Base-by-base conservation (phyloP, 1,140 invertebrate genomes). In the Drosophila biarmipes region DNA sequence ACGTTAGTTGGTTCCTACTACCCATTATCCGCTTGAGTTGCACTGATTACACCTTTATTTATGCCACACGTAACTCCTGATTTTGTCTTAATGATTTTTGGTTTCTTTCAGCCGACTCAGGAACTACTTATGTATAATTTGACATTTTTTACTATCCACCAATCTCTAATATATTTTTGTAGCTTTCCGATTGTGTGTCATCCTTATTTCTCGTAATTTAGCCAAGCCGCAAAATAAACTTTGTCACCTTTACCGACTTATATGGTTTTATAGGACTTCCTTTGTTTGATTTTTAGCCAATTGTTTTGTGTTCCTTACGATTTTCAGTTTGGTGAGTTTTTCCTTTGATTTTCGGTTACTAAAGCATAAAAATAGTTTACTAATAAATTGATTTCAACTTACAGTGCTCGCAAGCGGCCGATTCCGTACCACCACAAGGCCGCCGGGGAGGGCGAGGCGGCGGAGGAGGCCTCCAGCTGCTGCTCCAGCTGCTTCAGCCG, bases 381-480 rank as follows among this genome's bases (percentile, higher is more conserved):
- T 55, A 55, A 51, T 43, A 0, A 0, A 34, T 66, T 40, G 3
- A 49, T 53, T 38, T 6, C 43, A 11, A 11, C 82, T 94, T 94
- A 82, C 93, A 98, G 97, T 92, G 97, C 97, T 67, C 95, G 97
- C 78, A 98, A 98, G 93, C 94, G 97, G 57, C 97, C 97, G 37
- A 97, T 98, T 82, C 96, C 97, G 49, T 98, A 98, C 93, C 96
- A 97, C 80, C 94, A 97, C 78, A 96, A 96, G 55, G 95, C 96
- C 12, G 95, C 19, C 0, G 78, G 58, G 11, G 78, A 35, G 42
- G 72, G 31, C 14, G 80, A 87, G 35, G 56, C 61, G 7, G 85
- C 61, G 8, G 85, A 96, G 7, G 94, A 96, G 57, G 94, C 95
- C 17, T 95, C 95, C 40, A 95, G 95, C 51, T 94, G 94, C 84